Base-by-base conservation (phyloP, 2,113 vertebrate genomes). In the Glaucidium brasilianum region DNA sequence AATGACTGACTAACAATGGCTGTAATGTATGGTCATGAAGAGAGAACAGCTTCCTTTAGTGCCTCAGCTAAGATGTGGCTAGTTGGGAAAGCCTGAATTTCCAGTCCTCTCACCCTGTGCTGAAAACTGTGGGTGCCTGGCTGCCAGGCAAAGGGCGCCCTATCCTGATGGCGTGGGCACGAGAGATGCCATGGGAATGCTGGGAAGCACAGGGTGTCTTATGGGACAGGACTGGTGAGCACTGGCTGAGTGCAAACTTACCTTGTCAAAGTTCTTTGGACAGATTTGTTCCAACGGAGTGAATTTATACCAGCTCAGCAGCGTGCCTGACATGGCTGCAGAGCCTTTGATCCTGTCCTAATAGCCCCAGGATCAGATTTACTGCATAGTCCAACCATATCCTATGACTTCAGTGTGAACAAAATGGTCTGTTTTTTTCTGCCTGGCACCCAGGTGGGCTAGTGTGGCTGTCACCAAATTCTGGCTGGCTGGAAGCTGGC, bases 1-100 rank as follows among this genome's bases (percentile, higher is more conserved):
- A 96, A 85, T 88, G 96, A 95, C 88, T 97, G 95, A 94, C 95
- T 97, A 97, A 97, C 97, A 97, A 97, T 96, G 96, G 96, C 83
- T 93, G 80, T 97, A 97, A 97, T 95, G 77, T 96, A 97, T 93
- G 93, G 92, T 91, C 85, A 81, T 86, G 96, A 95, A 92, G 90
- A 88, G 76, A 91, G 73, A 97, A 78, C 77, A 89, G 85, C 74
- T 96, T 94, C 77, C 69, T 80, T 74, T 60, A 80, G 71, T 60
- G 74, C 41, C 69, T 95, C 81, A 56, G 84, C 59, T 88, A 82
- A 50, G 34, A 91, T n/a, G 29, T 9, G 30, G 45, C 76, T 91
- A 64, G 12, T 22, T 82, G 85, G 67, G 62, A 85, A 93, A 93
- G 37, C 49, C 34, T 89, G 63, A 79, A 90, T 72, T 94, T 37